Evolutionary conservation across 2,888 invertebrate species (phyloP).

Genomic region (Eueremaeus valkanovi): DNA sequence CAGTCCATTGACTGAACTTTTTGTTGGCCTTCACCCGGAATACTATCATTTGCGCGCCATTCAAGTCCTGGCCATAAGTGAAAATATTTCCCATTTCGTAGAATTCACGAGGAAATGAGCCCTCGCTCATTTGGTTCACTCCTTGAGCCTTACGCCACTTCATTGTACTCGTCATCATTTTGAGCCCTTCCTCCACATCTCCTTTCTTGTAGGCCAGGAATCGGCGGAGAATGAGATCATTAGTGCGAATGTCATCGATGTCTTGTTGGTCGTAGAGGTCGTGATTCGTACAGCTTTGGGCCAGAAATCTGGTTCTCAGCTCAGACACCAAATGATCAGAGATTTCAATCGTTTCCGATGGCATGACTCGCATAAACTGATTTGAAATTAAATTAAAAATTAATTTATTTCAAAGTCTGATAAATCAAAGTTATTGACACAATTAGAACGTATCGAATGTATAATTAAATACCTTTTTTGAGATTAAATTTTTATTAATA

Average conservation of each 20-base stretch:
- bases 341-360: background rate
- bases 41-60: constrained; percentile 1
- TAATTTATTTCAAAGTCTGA: no score
- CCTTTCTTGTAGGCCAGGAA: constrained; percentile 50
- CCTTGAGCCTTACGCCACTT: constrained; percentile 51
- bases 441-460: no score
- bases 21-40: constrained; percentile 11
- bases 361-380: background rate
- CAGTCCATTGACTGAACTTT: background rate
- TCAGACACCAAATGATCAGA: background rate
- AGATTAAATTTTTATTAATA: background rate
- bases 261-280: constrained; percentile 51
- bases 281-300: background rate
- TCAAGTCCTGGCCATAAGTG: constrained; percentile 2
- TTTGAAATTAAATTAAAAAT: no score
- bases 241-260: constrained; percentile 49
- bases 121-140: background rate
- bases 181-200: constrained; percentile 50
- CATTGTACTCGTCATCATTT: constrained; percentile 50
- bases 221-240: constrained; percentile 50
- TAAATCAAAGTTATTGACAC: no score
- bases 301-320: background rate
- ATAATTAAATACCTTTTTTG: background rate
- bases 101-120: constrained; percentile 5
- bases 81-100: constrained; percentile 1